phyloP scores from a whole-genome alignment of 2,888 invertebrate species.

The Mactromeris polynyma region DNA sequence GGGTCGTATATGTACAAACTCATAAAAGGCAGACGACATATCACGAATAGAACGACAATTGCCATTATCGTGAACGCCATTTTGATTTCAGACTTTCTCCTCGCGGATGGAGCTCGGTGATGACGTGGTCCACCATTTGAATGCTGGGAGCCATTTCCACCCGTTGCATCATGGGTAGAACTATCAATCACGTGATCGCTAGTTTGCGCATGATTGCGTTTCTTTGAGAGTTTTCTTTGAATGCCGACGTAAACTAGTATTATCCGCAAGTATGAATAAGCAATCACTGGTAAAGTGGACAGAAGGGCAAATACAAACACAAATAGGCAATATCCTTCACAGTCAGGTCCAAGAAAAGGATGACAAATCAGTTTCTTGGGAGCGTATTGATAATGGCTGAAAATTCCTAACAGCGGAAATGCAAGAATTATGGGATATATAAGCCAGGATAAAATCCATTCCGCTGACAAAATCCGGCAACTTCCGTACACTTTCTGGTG shows the following conservation, averaged over 20 bases:
- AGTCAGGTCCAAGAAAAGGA: slow-evolving; percentile 63
- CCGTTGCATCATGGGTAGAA: not conserved
- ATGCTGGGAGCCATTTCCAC: not conserved
- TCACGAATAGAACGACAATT: slow-evolving; percentile 63
- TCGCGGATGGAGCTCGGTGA: not conserved
- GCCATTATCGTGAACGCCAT: slow-evolving; percentile 68
- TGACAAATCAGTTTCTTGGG: slow-evolving; percentile 71
- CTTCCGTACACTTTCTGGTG: slow-evolving; percentile 64
- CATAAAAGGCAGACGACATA: slow-evolving; percentile 68
- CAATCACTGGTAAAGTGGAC: slow-evolving; percentile 62
- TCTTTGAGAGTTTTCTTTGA: not conserved
- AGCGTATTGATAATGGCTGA: slow-evolving; percentile 71
- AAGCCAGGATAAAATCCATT: slow-evolving; percentile 68
- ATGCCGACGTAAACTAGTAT: slow-evolving; percentile 43
- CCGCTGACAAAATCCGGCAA: slow-evolving; percentile 43
- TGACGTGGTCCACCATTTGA: not conserved
- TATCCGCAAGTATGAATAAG: slow-evolving; percentile 66
- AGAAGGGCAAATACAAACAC: slow-evolving; percentile 59
- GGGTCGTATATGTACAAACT: slow-evolving; percentile 66
- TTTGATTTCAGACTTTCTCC: slow-evolving; percentile 45
- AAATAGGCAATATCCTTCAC: slow-evolving; percentile 64
- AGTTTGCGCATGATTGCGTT: not conserved
- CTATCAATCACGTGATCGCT: not conserved
- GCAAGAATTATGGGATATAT: slow-evolving; percentile 70
- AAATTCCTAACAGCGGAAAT: slow-evolving; percentile 69